A percentile compares a stretch with the other conserved stretches of the same genome.
Evolutionary conservation across 2,797 vertebrate species (phyloP).

Genomic region (Cheirogaleus major): DNA sequence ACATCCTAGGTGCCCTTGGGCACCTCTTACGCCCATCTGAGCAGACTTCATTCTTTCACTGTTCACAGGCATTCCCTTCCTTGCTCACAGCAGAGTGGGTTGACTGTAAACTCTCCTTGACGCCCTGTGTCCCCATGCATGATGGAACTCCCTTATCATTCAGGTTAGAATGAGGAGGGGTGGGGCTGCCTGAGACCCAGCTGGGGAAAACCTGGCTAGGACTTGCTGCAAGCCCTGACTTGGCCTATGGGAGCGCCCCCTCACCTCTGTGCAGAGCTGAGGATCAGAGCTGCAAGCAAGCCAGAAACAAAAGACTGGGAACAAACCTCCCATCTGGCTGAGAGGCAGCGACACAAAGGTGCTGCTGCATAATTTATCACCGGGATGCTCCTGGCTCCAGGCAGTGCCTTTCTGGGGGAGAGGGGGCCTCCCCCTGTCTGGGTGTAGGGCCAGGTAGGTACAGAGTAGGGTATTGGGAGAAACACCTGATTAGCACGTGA

Average conservation of each 20-base stretch:
- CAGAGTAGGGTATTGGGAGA: conserved; percentile 25
- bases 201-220: conserved; percentile 77
- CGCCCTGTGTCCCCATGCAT: conserved; percentile 15
- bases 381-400: conserved; percentile 77
- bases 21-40: conserved; percentile 82
- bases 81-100: conserved; percentile 39
- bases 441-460: conserved; percentile 65
- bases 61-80: conserved; percentile 80
- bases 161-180: conserved; percentile 26
- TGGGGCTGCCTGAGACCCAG: conserved; percentile 40
- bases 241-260: conserved; percentile 80
- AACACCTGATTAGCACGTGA: conserved; percentile 36
- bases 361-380: conserved; percentile 86
- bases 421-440: conserved; percentile 69
- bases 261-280: conserved; percentile 80
- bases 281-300: conserved; percentile 82
- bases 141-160: conserved; percentile 76
- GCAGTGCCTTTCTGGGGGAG: conserved; percentile 61
- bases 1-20: conserved; percentile 83
- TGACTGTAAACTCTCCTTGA: background rate
- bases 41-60: conserved; percentile 81
- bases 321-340: conserved; percentile 84
- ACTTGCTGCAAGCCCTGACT: conserved; percentile 79
- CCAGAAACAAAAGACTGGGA: conserved; percentile 83
- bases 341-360: conserved; percentile 84